These are phyloP conservation scores for Listrodromus nycthemerus DNA, from an alignment of 2,888 invertebrate species.

Conservation along the genomic window DNA sequence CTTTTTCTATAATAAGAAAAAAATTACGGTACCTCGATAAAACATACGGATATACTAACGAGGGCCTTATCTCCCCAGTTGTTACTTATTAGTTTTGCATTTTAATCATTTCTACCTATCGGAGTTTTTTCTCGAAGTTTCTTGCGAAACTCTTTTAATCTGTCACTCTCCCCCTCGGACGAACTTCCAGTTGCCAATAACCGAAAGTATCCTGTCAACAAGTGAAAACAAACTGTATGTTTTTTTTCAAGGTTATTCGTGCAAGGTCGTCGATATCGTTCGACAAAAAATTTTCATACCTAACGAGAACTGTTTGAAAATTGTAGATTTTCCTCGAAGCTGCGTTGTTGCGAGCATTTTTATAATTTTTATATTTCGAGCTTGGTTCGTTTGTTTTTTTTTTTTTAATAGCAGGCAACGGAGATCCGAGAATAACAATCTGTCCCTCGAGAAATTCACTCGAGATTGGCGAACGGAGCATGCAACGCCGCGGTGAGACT, in stretches of 20 bases:
- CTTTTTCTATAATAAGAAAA: slow-evolving; percentile 87
- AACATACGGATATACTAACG: background rate
- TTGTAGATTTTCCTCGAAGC: slow-evolving; percentile 15
- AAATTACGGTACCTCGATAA: slow-evolving; percentile 24
- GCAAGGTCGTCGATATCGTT: background rate
- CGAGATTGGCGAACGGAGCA: background rate
- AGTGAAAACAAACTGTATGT: slow-evolving; percentile 14
- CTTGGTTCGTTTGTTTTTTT: background rate
- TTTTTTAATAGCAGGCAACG: slow-evolving; percentile 4
- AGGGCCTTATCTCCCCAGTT: background rate
- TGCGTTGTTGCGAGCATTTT: slow-evolving; percentile 31
- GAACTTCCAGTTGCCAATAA: slow-evolving; percentile 71
- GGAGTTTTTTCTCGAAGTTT: slow-evolving; percentile 89
- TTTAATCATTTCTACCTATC: slow-evolving; percentile 80
- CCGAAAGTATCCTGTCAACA: slow-evolving; percentile 63
- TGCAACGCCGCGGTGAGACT: background rate
- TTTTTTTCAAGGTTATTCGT: slow-evolving; percentile 32
- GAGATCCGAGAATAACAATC: background rate
- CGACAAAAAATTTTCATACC: slow-evolving; percentile 38
- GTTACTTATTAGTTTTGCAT: background rate
- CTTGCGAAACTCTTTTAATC: slow-evolving; percentile 90
- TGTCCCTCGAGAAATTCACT: background rate
- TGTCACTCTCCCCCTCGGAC: slow-evolving; percentile 84
- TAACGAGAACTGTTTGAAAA: slow-evolving; percentile 39
- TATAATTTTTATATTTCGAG: background rate